A percentile compares a stretch with the other conserved stretches of the same genome.
phyloP scores from a whole-genome alignment of 2,888 invertebrate species.

The Helleia helle region DNA sequence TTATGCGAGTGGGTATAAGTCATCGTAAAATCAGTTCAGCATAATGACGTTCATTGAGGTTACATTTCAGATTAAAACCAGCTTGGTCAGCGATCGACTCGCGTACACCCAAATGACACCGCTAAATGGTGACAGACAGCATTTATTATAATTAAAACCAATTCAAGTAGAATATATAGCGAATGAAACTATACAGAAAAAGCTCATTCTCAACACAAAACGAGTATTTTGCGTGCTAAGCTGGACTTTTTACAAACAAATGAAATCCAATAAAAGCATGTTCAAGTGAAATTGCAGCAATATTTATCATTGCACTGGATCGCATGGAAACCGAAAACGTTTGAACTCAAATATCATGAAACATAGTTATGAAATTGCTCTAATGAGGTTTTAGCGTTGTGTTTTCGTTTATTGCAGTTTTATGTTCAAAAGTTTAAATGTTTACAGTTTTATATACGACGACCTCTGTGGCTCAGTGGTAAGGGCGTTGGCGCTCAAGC shows the following conservation, averaged over 20 bases:
- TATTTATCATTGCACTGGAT: slow-evolving; percentile 7
- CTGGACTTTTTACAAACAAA: background rate
- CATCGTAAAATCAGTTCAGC: no score
- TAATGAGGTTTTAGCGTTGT: slow-evolving; percentile 2
- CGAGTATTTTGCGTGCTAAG: slow-evolving; percentile 8
- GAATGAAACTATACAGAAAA: no score
- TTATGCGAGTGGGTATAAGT: no score
- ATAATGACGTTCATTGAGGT: background rate
- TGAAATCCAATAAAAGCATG: slow-evolving; percentile 6
- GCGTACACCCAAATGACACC: background rate
- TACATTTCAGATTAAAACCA: background rate
- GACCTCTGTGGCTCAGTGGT: no score
- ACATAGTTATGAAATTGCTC: background rate
- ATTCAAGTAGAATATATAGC: no score
- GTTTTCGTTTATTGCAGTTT: background rate
- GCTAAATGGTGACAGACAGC: background rate
- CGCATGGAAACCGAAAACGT: background rate
- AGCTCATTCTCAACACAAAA: no score
- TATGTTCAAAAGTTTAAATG: background rate
- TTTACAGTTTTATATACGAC: no score
- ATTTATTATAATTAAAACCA: background rate
- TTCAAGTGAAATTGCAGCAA: slow-evolving; percentile 3
- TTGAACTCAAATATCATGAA: background rate
- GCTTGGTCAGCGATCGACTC: background rate
- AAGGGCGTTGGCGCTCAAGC: no score